Conservation (phyloP, 2,888 invertebrate species). For the Sicus ferrugineus region DNA sequence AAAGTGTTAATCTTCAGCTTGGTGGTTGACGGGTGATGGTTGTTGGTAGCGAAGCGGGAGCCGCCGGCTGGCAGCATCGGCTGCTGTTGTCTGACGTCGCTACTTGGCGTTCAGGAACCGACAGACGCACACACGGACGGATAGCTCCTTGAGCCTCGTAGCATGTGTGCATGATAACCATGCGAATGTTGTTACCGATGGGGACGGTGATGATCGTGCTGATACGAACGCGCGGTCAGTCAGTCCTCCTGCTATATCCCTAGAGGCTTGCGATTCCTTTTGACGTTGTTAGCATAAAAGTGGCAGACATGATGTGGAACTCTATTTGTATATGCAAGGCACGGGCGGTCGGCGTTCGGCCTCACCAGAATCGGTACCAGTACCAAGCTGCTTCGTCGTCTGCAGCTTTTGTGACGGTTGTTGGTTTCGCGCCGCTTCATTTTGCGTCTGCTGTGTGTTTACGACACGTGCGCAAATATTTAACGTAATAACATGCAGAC, state of each 20-base stretch:
- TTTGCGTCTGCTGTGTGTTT: conserved; percentile 5
- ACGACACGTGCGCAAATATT: conserved; percentile 41
- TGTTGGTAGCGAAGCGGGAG: background rate
- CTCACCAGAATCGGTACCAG: background rate
- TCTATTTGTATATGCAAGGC: background rate
- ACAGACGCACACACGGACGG: background rate
- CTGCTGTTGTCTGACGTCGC: background rate
- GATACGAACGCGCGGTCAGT: background rate
- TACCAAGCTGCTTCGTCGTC: background rate
- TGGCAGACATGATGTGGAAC: conserved; percentile 20
- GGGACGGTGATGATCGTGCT: background rate
- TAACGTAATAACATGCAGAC: conserved; percentile 39
- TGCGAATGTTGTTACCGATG: conserved; percentile 3
- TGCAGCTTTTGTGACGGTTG: background rate
- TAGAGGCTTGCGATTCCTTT: conserved; percentile 9
- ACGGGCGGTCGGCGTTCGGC: background rate
- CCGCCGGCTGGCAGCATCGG: conserved; percentile 11
- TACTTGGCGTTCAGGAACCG: background rate
- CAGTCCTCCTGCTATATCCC: background rate
- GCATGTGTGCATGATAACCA: conserved; percentile 20
- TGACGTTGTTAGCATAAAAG: conserved; percentile 28
- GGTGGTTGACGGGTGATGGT: conserved; percentile 17
- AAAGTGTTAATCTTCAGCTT: conserved; percentile 37
- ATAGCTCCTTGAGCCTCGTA: conserved; percentile 5
- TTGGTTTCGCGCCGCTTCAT: background rate